Evolutionary conservation across 2,113 vertebrate genomes (phyloP), one percentile per base, ranked within the genome.

Genomic region (Chloebia gouldiae): DNA sequence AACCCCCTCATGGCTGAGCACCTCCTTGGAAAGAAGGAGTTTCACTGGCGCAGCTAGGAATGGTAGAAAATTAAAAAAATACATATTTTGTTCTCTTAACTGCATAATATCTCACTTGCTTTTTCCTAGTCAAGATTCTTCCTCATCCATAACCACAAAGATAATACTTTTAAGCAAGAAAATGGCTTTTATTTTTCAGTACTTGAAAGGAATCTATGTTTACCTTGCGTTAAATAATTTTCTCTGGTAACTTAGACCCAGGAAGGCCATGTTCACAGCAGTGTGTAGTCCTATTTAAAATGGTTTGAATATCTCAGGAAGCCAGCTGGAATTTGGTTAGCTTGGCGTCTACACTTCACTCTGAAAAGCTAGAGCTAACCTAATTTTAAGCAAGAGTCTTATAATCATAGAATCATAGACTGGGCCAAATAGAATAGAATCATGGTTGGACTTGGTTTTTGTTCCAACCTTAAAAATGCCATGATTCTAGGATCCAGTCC

Each of bases 111-210:
- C 15, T 35, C 28, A 14, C 3, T 47, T 57, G 4, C 1, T 24
- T 81, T 56, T 56, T n/a, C 19, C 21, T 50, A 77, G 16, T 37
- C 0, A 6, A 53, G 12, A 20, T 56, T 83, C 6, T 60, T 2
- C 6, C 4, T 59, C 11, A 35, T 61, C 10, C 2, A 0, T 10
- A 25, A 16, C 17, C 27, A 37, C 5, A 49, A 72, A 49, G 2
- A 1, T 51, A 56, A 54, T 18, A 27, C 0, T 8, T 69, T 61
- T 50, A 66, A 42, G 2, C 18, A 42, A 70, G 39, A 5, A 77
- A 69, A 70, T 9, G 1, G 10, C 7, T 81, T 20, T 85, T 47
- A 7, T 59, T 57, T 73, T 83, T 56, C 24, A 66, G 8, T 3
- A 3, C 9, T 65, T 54, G 23, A 30, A 82, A 54, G 6, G 28